Evolutionary conservation across 1,140 invertebrate species (phyloP), one percentile per base, ranked within the genome.

Genomic region (Yoshiicerus persimilis): DNA sequence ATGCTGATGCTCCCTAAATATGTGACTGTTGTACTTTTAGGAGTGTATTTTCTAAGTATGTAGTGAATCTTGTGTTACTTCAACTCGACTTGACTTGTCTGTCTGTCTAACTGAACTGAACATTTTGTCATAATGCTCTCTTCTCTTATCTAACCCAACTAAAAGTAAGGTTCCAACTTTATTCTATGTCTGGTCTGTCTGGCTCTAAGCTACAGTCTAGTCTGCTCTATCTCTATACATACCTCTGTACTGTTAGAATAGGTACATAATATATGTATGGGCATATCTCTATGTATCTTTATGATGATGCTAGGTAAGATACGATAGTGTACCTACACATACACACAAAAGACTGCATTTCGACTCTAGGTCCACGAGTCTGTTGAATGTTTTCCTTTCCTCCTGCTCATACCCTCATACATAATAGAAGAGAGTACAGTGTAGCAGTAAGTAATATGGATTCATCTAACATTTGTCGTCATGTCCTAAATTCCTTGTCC

Each of bases 401-500:
- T 34, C 75, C 66, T 23, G 16, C 23, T 25, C 39, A 41, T 41
- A 64, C 56, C 56, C 9, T 64, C 20, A 8, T n/a, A 32, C 4
- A 36, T n/a, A 25, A 66, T 66, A 66, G 11, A 27, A 25, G 9
- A 9, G 27, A n/a, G 27, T 66, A 66, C 64, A 23, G 27, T 41
- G 47, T 16, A 56, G 62, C 23, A 25, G 11, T 5, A 27, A 30
- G 23, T 66, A 66, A 25, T 30, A 66, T 66, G 64, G 25, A 70
- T 70, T 27, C 75, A 80, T 34, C 32, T 20, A 36, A 38, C 75
- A 80, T 80, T 36, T 34, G 34, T 80, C 75, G 66, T 70, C 66
- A 30, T 80, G 75, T 80, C 75, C 75, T 80, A 80, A 80, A 80
- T 80, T 80, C 75, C 75, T 34, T 80, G 32, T 36, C 75, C 75